Conservation (phyloP, 2,888 invertebrate genomes). For the Morpho deidamia region DNA sequence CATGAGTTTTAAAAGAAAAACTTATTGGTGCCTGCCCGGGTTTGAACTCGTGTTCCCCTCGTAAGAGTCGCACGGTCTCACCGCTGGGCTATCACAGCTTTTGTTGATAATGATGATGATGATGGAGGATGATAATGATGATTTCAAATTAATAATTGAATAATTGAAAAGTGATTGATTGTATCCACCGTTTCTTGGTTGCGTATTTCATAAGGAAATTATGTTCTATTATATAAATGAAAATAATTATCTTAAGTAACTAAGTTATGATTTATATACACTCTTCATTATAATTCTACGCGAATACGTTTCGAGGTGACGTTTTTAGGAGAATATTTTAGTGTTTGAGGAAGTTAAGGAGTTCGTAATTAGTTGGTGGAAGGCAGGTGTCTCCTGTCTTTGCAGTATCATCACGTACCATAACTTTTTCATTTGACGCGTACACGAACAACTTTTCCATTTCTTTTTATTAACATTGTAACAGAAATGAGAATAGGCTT, state of each 20-base stretch:
- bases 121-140: too few species aligned
- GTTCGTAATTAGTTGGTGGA: slow-evolving; percentile 73
- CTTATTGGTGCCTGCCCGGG: too few species aligned
- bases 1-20: too few species aligned
- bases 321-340: slow-evolving; percentile 75
- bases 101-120: too few species aligned
- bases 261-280: slow-evolving; percentile 22
- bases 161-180: too few species aligned
- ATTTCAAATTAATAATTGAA: too few species aligned
- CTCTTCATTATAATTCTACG: slow-evolving; percentile 54
- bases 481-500: slow-evolving; percentile 72
- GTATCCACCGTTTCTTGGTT: too few species aligned
- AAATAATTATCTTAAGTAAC: slow-evolving; percentile 20
- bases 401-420: slow-evolving; percentile 74
- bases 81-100: too few species aligned
- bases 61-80: too few species aligned
- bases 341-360: slow-evolving; percentile 69
- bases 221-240: too few species aligned
- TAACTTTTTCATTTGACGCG: slow-evolving; percentile 78
- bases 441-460: slow-evolving; percentile 70
- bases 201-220: too few species aligned
- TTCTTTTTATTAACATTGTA: slow-evolving; percentile 76
- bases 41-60: too few species aligned
- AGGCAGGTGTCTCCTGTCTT: slow-evolving; percentile 65
- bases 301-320: slow-evolving; percentile 60